phyloP scores from a whole-genome alignment of 2,888 invertebrate genomes.

The Cataglyphis cursor region DNA sequence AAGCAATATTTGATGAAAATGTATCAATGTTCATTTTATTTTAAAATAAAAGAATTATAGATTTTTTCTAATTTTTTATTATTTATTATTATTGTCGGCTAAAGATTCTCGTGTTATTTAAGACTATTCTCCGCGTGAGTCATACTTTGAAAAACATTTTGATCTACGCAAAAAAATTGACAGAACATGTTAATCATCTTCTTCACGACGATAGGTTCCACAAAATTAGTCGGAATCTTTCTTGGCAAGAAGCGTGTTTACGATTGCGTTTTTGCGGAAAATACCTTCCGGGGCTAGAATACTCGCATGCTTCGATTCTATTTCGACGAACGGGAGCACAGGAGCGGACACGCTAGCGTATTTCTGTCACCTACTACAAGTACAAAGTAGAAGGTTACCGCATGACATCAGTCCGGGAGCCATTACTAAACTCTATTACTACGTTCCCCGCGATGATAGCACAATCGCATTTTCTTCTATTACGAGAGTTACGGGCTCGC shows the following conservation, averaged over 20 bases:
- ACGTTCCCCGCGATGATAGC: conserved; percentile 69
- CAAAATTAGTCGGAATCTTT: background rate
- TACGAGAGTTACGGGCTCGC: conserved; percentile 27
- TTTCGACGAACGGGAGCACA: conserved; percentile 41
- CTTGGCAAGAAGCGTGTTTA: conserved; percentile 20
- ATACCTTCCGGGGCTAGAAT: conserved; percentile 23
- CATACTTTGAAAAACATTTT: background rate
- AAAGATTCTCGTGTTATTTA: background rate
- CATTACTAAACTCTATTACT: conserved; percentile 76
- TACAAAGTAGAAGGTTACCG: conserved; percentile 79
- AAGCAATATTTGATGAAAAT: background rate
- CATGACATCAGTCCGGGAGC: conserved; percentile 74
- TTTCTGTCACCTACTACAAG: conserved; percentile 71
- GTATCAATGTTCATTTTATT: background rate
- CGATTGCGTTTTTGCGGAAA: background rate
- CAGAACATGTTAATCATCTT: conserved; percentile 11
- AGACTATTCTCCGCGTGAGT: background rate
- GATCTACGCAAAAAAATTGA: conserved; percentile 31
- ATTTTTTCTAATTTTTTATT: background rate
- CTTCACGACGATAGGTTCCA: background rate
- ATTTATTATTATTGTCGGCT: background rate
- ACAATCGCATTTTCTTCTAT: conserved; percentile 66
- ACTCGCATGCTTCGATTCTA: conserved; percentile 34
- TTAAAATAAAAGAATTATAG: background rate
- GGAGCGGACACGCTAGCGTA: conserved; percentile 10